phyloP scores from a whole-genome alignment of 1,140 invertebrate species.

The Scaptodrosophila lebanonensis region DNA sequence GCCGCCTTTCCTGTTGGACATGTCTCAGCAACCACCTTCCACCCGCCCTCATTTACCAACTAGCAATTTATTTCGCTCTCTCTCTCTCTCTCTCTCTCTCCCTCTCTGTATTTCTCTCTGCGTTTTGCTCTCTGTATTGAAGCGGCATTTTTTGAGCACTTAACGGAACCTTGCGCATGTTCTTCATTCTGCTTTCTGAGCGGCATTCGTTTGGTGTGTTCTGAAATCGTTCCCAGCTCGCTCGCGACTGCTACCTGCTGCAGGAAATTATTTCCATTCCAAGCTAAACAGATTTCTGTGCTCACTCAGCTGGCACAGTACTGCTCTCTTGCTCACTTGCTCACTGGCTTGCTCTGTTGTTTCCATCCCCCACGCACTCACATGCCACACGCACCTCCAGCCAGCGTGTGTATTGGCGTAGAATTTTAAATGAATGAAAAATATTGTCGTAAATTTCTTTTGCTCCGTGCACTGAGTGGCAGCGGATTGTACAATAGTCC shows the following conservation, averaged over 20 bases:
- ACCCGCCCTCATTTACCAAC: conserved; percentile 38
- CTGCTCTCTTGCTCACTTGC: no score
- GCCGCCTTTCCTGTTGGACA: conserved; percentile 62
- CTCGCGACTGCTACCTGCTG: no score
- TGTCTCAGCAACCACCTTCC: conserved; percentile 28
- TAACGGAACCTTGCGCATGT: no score
- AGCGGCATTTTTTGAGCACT: no score
- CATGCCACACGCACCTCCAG: background rate
- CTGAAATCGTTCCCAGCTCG: no score
- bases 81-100: background rate
- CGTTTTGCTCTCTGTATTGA: no score
- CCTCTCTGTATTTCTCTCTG: background rate
- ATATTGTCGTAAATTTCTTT: conserved; percentile 64
- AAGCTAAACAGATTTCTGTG: no score
- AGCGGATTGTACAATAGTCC: conserved; percentile 45
- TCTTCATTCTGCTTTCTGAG: no score
- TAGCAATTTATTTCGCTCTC: background rate
- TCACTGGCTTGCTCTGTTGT: no score
- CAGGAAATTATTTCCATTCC: no score
- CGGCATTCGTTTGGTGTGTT: no score
- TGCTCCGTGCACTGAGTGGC: background rate
- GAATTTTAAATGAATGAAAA: conserved; percentile 75
- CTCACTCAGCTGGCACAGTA: no score
- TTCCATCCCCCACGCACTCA: background rate
- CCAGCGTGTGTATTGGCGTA: conserved; percentile 54